Evolutionary conservation across 2,797 vertebrate genomes (phyloP).

Genomic region (Hozukius guyotensis): DNA sequence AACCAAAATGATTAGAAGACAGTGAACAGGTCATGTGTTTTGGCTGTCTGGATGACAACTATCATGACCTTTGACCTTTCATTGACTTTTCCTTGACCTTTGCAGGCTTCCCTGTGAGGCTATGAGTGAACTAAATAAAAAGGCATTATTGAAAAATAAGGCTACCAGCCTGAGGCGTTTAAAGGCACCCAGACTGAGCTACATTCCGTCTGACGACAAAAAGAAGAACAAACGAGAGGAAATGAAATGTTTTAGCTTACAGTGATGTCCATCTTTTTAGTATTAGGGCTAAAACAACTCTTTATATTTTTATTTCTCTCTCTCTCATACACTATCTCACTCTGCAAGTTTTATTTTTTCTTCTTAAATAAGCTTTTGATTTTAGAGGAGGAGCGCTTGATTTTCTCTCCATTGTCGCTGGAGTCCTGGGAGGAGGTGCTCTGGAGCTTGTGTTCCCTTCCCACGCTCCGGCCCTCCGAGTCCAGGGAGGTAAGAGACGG

Average conservation of each 20-base stretch:
- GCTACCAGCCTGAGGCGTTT: conserved; percentile 78
- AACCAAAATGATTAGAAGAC: conserved; percentile 70
- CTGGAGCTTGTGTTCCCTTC: conserved; percentile 88
- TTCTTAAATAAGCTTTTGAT: conserved; percentile 98
- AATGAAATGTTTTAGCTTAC: conserved; percentile 79
- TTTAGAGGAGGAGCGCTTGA: conserved; percentile 95
- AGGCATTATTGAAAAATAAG: conserved; percentile 82
- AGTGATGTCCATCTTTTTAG: conserved; percentile 69
- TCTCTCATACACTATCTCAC: conserved; percentile 7
- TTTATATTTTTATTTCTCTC: conserved; percentile 39
- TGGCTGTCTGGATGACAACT: conserved; percentile 77
- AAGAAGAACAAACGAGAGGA: conserved; percentile 66
- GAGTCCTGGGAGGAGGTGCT: conserved; percentile 92
- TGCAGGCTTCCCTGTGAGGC: conserved; percentile 83
- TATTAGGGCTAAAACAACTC: conserved; percentile 74
- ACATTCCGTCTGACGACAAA: conserved; percentile 86
- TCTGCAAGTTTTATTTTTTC: conserved; percentile 82
- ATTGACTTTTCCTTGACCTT: conserved; percentile 69
- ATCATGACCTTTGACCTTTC: conserved; percentile 74
- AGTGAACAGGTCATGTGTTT: conserved; percentile 80
- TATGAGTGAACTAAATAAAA: conserved; percentile 81
- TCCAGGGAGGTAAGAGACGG: conserved; percentile 89
- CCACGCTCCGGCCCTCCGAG: conserved; percentile 85
- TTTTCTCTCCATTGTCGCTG: conserved; percentile 92
- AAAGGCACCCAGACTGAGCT: conserved; percentile 84